Evolutionary conservation across 2,797 vertebrate genomes (phyloP).

Genomic region (Rallus crepitans): DNA sequence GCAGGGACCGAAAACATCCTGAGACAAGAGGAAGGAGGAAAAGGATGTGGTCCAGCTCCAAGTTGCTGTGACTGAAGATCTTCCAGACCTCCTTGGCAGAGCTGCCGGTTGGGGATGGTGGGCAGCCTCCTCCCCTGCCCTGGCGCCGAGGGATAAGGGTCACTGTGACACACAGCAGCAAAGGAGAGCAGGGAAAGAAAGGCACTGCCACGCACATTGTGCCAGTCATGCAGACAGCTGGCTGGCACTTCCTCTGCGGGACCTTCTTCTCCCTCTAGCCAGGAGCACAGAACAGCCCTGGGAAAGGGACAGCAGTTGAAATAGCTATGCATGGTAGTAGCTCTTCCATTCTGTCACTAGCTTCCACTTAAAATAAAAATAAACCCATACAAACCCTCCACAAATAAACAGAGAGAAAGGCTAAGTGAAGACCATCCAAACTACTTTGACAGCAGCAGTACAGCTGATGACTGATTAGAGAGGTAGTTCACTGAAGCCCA

Average conservation of each 20-base stretch:
- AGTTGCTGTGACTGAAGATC: neutral
- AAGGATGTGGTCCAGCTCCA: constrained; percentile 17
- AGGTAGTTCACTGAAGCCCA: neutral
- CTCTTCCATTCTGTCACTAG: neutral
- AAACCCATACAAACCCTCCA: neutral
- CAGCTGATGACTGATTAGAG: constrained; percentile 27
- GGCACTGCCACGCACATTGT: neutral
- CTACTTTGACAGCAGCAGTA: neutral
- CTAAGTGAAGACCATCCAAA: neutral
- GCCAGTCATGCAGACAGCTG: fast-evolving
- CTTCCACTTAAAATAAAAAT: neutral
- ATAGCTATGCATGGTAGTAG: neutral
- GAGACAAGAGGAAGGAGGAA: constrained; percentile 28
- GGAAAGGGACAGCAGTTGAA: neutral
- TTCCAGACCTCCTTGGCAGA: constrained; percentile 27
- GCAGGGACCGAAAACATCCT: constrained; percentile 7
- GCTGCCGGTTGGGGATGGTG: neutral
- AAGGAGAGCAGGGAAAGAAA: neutral
- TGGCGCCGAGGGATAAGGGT: fast-evolving
- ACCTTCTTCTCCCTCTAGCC: neutral
- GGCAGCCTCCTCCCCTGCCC: neutral
- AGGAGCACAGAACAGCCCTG: neutral
- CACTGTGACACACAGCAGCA: neutral
- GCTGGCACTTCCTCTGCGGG: neutral
- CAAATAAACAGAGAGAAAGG: neutral